These are phyloP conservation scores for Anhinga anhinga DNA, from an alignment of 2,113 vertebrate genomes.

Conservation along the genomic window DNA sequence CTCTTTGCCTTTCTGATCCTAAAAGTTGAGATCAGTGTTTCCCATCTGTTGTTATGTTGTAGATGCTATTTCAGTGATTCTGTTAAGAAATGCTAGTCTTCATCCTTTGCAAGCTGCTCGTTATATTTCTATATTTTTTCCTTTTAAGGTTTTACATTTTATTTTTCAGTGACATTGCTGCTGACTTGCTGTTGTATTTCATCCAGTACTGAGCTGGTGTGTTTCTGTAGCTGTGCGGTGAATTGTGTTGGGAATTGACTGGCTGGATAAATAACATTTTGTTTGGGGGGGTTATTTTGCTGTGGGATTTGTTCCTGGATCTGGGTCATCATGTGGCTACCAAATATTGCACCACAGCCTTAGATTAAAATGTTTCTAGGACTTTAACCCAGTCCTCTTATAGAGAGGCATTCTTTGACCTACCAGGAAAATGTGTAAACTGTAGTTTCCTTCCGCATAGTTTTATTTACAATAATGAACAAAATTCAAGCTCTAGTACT, in stretches of 20 bases:
- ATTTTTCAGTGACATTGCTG: background rate
- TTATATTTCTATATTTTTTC: background rate
- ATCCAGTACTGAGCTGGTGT: background rate
- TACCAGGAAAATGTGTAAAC: background rate
- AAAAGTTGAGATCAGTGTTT: background rate
- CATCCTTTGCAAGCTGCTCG: background rate
- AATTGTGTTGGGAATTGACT: background rate
- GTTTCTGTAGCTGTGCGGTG: background rate
- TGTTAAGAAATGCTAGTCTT: background rate
- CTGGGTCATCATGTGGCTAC: background rate
- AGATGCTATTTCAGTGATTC: background rate
- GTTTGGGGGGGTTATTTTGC: background rate
- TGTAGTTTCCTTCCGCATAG: background rate
- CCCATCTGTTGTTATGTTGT: background rate
- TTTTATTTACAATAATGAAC: background rate
- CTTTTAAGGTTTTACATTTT: background rate
- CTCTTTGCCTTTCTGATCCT: background rate
- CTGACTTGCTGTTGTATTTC: background rate
- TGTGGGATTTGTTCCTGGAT: constrained; percentile 18
- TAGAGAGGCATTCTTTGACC: background rate
- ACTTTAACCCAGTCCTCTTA: background rate
- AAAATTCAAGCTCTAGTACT: background rate
- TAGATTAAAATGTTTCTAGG: constrained; percentile 12
- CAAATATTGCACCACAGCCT: background rate
- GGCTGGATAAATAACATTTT: background rate